phyloP scores from a whole-genome alignment of 2,888 invertebrate species.

The Seladonia tumulorum region DNA sequence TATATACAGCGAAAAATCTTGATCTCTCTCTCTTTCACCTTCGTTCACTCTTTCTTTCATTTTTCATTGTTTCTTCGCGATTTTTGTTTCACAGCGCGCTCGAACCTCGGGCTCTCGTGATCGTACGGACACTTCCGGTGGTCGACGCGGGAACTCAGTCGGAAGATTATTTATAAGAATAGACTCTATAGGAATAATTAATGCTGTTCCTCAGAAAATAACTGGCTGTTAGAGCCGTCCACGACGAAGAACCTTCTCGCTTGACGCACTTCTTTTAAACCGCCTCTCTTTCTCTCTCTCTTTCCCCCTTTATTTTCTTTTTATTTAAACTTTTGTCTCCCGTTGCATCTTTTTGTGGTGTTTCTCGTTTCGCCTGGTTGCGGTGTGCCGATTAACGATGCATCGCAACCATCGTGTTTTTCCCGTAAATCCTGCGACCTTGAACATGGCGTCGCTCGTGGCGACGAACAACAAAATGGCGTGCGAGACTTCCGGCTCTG shows the following conservation, averaged over 20 bases:
- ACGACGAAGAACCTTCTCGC: constrained; percentile 40
- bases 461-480: not conserved
- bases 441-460: not conserved
- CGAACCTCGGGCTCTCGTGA: constrained; percentile 9
- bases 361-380: not conserved
- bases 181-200: constrained; percentile 66
- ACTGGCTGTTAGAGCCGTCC: constrained; percentile 53
- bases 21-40: constrained; percentile 6
- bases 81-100: constrained; percentile 15
- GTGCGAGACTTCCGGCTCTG: not conserved
- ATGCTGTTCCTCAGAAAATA: constrained; percentile 55
- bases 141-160: constrained; percentile 54
- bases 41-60: not conserved
- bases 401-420: not conserved
- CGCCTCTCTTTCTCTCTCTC: not conserved
- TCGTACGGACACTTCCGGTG: constrained; percentile 30
- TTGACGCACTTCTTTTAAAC: not conserved
- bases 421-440: not conserved
- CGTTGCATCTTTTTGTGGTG: not conserved
- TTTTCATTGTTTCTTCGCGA: not conserved
- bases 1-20: constrained; percentile 56
- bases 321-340: not conserved
- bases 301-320: not conserved
- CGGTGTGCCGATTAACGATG: not conserved
- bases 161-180: constrained; percentile 62